These are phyloP conservation scores for Hydrozoanthus tunicans DNA, from an alignment of 64 coral and sea anemone genomes.

Conservation along the genomic window DNA sequence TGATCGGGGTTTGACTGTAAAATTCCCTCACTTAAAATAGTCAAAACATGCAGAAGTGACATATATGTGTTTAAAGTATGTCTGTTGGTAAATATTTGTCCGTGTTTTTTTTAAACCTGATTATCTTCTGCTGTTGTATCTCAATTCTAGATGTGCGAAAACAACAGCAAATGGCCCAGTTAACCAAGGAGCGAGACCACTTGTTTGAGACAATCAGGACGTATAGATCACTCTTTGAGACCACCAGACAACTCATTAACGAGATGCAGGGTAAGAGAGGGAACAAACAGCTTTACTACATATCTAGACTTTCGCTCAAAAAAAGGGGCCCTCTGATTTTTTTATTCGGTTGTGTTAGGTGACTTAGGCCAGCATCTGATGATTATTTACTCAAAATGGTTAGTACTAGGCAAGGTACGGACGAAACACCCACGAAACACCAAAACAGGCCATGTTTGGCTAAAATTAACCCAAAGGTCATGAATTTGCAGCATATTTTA, in stretches of 20 bases:
- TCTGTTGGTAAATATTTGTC: too few species aligned
- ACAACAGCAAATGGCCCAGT: slow-evolving; percentile 96
- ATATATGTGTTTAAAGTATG: too few species aligned
- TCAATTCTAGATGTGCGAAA: slow-evolving; percentile 83
- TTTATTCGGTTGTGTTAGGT: background rate
- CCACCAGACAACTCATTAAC: slow-evolving; percentile 89
- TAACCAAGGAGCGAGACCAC: slow-evolving; percentile 96
- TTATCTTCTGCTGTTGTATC: background rate
- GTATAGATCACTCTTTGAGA: slow-evolving; percentile 92
- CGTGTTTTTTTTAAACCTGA: background rate
- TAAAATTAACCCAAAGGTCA: too few species aligned
- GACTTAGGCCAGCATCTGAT: background rate
- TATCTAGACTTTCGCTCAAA: too few species aligned
- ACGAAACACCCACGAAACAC: too few species aligned
- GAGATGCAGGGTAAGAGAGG: slow-evolving; percentile 84
- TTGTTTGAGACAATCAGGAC: slow-evolving; percentile 98
- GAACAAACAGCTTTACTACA: background rate
- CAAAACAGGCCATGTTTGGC: too few species aligned
- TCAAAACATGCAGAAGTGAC: too few species aligned
- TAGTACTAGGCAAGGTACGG: too few species aligned
- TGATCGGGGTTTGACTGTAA: too few species aligned
- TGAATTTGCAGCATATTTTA: too few species aligned
- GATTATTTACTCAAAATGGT: too few species aligned
- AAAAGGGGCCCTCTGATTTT: background rate
- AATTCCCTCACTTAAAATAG: too few species aligned